These are phyloP conservation scores for Lordiphosa mommai DNA, from an alignment of 1,140 invertebrate species.

Conservation along the genomic window DNA sequence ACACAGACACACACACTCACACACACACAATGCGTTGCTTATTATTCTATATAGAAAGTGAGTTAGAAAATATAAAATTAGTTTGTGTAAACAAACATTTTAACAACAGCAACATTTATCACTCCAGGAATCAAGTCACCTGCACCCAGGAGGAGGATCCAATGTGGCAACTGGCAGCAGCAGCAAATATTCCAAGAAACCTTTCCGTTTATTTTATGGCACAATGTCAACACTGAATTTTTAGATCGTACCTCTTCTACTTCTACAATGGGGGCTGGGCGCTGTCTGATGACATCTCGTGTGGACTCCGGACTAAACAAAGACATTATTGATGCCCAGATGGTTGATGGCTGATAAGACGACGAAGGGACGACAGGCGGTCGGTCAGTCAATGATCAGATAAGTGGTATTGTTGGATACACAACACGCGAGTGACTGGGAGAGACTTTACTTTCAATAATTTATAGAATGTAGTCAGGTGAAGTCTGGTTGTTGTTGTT, in stretches of 20 bases:
- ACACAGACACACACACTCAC: conserved; percentile 19
- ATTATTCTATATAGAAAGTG: conserved; percentile 41
- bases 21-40: conserved; percentile 6
- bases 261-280: no score
- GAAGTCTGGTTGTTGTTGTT: conserved; percentile 37
- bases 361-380: conserved; percentile 23
- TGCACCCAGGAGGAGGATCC: conserved; percentile 15
- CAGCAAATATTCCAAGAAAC: conserved; percentile 25
- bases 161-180: conserved; percentile 29
- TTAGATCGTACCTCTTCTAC: conserved; percentile 11
- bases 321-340: conserved; percentile 75
- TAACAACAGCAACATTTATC: conserved; percentile 43
- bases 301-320: conserved; percentile 56
- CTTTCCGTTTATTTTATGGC: conserved; percentile 57
- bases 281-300: conserved; percentile 33
- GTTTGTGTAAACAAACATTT: conserved; percentile 73
- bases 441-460: conserved; percentile 55
- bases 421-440: conserved; percentile 18
- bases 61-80: conserved; percentile 48
- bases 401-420: conserved; percentile 31
- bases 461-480: conserved; percentile 75
- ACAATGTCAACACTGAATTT: conserved; percentile 72
- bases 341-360: conserved; percentile 54
- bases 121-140: conserved; percentile 3
- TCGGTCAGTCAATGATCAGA: conserved; percentile 51